Evolutionary conservation across 37 sponge, comb jelly and placozoan genomes (phyloP).

Genomic region (Spongilla lacustris): DNA sequence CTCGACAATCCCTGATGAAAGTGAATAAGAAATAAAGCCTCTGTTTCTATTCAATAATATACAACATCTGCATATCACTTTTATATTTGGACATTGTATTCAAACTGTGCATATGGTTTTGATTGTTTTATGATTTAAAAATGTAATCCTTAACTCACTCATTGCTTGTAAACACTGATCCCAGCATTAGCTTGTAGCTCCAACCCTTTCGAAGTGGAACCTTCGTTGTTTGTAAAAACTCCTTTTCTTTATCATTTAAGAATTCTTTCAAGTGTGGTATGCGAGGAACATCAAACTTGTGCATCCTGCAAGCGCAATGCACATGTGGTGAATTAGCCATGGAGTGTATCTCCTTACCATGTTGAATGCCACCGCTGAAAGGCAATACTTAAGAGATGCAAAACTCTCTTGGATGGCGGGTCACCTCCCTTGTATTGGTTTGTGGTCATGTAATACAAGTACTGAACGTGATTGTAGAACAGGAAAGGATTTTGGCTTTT

Average conservation of each 20-base stretch:
- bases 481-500: constrained; percentile 28
- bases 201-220: constrained; percentile 28
- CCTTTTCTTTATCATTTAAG: constrained; percentile 2
- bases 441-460: constrained; percentile 53
- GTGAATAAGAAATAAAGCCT: background rate
- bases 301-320: constrained; percentile 21
- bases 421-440: constrained; percentile 34
- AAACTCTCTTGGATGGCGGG: constrained; percentile 38
- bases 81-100: too few relatives aligned
- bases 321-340: background rate
- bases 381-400: constrained; percentile 23
- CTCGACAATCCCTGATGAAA: background rate
- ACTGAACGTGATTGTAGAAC: constrained; percentile 66
- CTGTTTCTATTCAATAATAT: too few relatives aligned
- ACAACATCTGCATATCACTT: too few relatives aligned
- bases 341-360: constrained; percentile 21
- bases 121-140: too few relatives aligned
- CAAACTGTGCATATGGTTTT: too few relatives aligned
- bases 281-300: constrained; percentile 70
- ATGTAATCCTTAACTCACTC: constrained; percentile 8
- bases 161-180: constrained; percentile 31
- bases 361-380: constrained; percentile 67
- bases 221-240: too few relatives aligned
- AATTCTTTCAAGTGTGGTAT: constrained; percentile 40
- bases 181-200: constrained; percentile 61